Percentiles rank a stretch among this genome's conserved stretches.
phyloP scores from a whole-genome alignment of 2,797 vertebrate species.

The Coracias cyanogaster region DNA sequence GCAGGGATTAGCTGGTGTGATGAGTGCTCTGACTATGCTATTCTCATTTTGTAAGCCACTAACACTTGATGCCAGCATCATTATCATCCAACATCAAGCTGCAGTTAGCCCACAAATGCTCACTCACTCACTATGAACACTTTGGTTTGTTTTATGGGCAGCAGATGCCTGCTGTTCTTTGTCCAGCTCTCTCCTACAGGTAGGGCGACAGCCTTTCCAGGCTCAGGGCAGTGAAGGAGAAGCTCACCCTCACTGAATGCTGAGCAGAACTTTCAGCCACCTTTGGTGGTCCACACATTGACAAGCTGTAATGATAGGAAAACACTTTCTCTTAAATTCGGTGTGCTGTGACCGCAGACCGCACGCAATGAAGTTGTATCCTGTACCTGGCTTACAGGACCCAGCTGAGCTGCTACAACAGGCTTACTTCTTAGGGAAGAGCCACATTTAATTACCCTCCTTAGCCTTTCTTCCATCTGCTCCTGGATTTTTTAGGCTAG shows the following conservation, averaged over 20 bases:
- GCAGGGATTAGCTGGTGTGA: background rate
- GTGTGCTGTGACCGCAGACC: background rate
- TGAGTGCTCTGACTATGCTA: background rate
- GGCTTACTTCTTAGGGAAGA: background rate
- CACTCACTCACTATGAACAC: background rate
- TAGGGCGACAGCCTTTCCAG: background rate
- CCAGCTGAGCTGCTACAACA: background rate
- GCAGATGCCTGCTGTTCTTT: background rate
- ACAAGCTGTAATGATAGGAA: fast-evolving
- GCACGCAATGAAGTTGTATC: fast-evolving
- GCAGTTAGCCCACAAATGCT: background rate
- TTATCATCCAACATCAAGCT: background rate
- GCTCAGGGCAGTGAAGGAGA: background rate
- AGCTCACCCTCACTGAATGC: background rate
- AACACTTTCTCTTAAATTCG: background rate
- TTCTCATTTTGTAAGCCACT: background rate
- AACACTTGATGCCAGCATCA: background rate
- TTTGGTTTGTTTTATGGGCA: background rate
- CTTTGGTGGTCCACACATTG: background rate
- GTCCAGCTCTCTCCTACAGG: background rate
- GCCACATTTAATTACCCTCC: constrained; percentile 15
- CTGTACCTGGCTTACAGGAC: background rate
- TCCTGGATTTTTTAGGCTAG: constrained; percentile 30
- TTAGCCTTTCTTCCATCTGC: constrained; percentile 37
- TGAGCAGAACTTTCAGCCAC: background rate